A percentile compares a stretch with the other conserved stretches of the same genome.
Evolutionary conservation across 2,888 invertebrate genomes (phyloP).

Genomic region (Polyploca ridens): DNA sequence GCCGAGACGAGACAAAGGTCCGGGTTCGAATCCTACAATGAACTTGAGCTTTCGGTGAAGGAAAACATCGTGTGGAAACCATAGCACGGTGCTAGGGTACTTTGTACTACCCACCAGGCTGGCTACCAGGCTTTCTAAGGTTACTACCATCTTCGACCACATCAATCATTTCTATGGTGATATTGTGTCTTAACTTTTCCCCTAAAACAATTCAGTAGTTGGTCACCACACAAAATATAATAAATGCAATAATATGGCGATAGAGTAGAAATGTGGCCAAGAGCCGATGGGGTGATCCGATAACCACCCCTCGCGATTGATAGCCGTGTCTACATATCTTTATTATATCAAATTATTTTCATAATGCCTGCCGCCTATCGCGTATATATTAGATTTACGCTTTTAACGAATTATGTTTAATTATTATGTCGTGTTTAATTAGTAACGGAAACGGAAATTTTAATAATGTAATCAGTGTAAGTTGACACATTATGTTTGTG

Average conservation of each 20-base stretch:
- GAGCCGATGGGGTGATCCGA: conserved; percentile 14
- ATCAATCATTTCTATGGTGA: too few species aligned
- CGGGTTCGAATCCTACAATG: too few species aligned
- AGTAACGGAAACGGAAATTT: conserved; percentile 3
- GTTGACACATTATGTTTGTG: background rate
- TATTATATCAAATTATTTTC: conserved; percentile 37
- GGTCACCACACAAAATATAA: conserved; percentile 20
- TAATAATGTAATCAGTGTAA: background rate
- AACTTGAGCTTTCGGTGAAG: too few species aligned
- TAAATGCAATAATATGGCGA: conserved; percentile 18
- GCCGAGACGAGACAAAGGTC: too few species aligned
- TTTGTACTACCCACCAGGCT: too few species aligned
- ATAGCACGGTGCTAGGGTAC: too few species aligned
- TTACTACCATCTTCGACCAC: too few species aligned
- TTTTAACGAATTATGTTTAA: conserved; percentile 29
- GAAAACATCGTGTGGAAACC: too few species aligned
- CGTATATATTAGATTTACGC: conserved; percentile 26
- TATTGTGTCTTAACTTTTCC: too few species aligned
- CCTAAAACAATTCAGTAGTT: background rate
- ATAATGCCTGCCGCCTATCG: conserved; percentile 18
- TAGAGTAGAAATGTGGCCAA: conserved; percentile 17
- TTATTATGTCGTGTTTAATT: conserved; percentile 24
- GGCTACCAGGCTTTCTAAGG: too few species aligned
- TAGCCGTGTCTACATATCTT: conserved; percentile 27
- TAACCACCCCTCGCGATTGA: conserved; percentile 20